phyloP scores from a whole-genome alignment of 2,113 vertebrate species.

The Anser cygnoides region DNA sequence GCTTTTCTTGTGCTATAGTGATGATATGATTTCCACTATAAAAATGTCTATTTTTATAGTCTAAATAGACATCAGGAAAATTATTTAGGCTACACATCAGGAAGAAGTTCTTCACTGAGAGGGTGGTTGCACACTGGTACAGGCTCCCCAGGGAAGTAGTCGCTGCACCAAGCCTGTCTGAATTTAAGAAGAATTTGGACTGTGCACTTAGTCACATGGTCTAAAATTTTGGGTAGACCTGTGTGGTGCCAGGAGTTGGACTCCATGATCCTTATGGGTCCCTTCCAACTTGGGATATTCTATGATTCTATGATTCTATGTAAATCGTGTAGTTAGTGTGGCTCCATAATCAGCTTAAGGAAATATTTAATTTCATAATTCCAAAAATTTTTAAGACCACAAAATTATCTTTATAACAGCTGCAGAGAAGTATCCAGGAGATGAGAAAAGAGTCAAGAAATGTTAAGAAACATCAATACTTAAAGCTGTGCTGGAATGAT shows the following conservation, averaged over 20 bases:
- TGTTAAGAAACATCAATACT: not conserved
- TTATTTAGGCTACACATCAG: not conserved
- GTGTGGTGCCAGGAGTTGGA: no score
- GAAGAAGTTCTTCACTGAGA: not conserved
- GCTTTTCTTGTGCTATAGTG: not conserved
- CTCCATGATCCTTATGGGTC: no score
- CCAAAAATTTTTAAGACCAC: not conserved
- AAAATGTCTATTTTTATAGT: no score
- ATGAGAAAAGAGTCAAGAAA: not conserved
- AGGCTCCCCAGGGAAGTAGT: no score
- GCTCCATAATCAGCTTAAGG: not conserved
- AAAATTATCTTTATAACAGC: not conserved
- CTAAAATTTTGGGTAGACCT: no score
- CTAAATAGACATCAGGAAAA: no score
- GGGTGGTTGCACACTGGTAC: no score
- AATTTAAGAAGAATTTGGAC: no score
- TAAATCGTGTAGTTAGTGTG: not conserved
- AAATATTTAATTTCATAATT: not conserved
- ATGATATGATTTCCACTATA: not conserved
- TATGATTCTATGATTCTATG: no score
- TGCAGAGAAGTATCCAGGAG: not conserved
- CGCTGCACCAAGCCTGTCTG: no score
- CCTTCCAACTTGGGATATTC: no score
- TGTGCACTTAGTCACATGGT: no score
- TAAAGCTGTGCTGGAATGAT: not conserved